Evolutionary conservation across 2,113 vertebrate species (phyloP), one percentile per base, ranked within the genome.

Genomic region (Harpagus bidentatus): DNA sequence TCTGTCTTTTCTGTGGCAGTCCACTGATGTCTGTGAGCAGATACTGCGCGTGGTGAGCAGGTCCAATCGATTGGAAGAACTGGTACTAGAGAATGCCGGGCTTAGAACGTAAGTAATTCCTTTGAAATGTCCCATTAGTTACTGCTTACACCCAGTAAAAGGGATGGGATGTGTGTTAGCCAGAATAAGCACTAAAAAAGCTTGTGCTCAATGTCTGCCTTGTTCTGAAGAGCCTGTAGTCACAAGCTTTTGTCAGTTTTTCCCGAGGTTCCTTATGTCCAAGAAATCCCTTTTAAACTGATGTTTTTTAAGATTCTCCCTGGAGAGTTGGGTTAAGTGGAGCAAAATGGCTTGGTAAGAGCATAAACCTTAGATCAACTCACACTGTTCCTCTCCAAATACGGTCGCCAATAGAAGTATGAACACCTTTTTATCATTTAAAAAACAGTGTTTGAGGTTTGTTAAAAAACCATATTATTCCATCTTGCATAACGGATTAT

Each of bases 1-100:
- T 95, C 61, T 86, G 62, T 97, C 96, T 95, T 95, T 97, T 94
- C 56, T 91, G 88, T 97, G 95, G 23, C 95, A 99, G 99, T 99
- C 99, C 94, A 86, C 99, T 95, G 99, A 99, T 95, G 99, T 99
- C 97, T 99, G 99, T 85, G 99, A 99, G 88, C 99, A 99, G 98
- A 99, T 99, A 87, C 97, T 99, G 91, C 98, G 99, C 43, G 99
- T 99, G 82, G 99, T 99, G 94, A 98, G 99, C 93, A 98, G 99
- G 94, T 99, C 99, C 95, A 99, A 93, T 97, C 98, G 99, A 50
- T 97, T 99, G 92, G 99, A 99, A 96, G 99, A 99, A 70, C 82
- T 99, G 97, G 98, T 99, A 71, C 95, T 99, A 97, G 99, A 99
- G 97, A 99, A 99, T 43, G 99, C 99, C 25, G 99, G 99, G 93